A percentile compares a stretch with the other conserved stretches of the same genome.
Evolutionary conservation across 2,888 invertebrate species (phyloP).

Genomic region (Byasa hedistus): DNA sequence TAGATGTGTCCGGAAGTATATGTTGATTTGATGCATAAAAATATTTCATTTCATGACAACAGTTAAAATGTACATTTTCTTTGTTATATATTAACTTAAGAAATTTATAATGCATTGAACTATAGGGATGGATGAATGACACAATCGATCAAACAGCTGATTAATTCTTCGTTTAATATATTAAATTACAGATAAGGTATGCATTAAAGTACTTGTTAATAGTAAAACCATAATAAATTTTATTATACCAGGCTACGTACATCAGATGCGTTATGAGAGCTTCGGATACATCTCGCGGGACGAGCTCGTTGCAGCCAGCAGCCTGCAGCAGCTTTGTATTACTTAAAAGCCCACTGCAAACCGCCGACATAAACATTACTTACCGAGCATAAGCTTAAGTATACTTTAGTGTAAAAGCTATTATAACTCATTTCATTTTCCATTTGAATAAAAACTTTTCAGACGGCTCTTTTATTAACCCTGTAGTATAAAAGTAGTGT

Average conservation of each 20-base stretch:
- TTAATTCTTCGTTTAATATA: background rate
- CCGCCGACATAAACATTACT: slow-evolving; percentile 18
- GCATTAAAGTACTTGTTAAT: background rate
- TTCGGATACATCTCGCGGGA: background rate
- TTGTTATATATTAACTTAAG: too few relatives aligned
- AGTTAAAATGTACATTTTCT: too few relatives aligned
- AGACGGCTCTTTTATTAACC: too few relatives aligned
- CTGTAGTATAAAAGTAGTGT: too few relatives aligned
- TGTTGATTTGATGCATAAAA: too few relatives aligned
- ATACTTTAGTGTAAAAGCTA: slow-evolving; percentile 16
- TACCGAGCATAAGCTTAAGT: slow-evolving; percentile 19
- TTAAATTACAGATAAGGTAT: background rate
- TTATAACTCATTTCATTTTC: slow-evolving; percentile 10
- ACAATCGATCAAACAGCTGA: too few relatives aligned
- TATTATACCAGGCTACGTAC: background rate
- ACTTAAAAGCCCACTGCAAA: slow-evolving; percentile 22
- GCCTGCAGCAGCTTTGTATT: slow-evolving; percentile 20
- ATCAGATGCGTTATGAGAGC: background rate
- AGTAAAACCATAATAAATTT: background rate
- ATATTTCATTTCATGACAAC: too few relatives aligned
- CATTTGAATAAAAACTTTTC: background rate
- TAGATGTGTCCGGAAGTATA: too few relatives aligned
- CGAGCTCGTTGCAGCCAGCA: background rate
- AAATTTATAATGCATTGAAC: too few relatives aligned
- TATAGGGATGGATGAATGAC: too few relatives aligned